Base-by-base conservation (phyloP, 2,797 vertebrate species). In the Sternotherus odoratus region DNA sequence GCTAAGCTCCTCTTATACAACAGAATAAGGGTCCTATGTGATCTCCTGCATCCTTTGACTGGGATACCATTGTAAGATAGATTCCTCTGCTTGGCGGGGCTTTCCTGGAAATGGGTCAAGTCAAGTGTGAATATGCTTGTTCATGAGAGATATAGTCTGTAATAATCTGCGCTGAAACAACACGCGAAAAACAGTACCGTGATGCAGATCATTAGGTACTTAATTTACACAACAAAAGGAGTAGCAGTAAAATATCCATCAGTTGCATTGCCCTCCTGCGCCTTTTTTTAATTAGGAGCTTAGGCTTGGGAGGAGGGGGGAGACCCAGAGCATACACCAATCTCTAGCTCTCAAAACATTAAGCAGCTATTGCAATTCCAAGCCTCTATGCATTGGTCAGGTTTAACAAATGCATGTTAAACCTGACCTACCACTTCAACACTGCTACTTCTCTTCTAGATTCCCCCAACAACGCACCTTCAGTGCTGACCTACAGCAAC, bases 211-310 rank as follows among this genome's bases (percentile, higher is more conserved):
- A 84, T 95, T 92, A 94, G 56, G 77, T 85, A 77, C 51, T 89
- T 94, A 92, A 92, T 97, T 97, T 93, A 83, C 46, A 94, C 93
- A 94, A 93, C 84, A 89, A 79, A 79, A 54, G 54, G 79, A 91
- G 93, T 69, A 87, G 80, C 77, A 92, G 92, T 85, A 94, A 95
- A 21, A 89, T 81, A 93, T 83, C 82, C 91, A 91, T 74, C 69
- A 95, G 84, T 84, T 94, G 66, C 51, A 66, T n/a, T 93, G 95
- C 86, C 80, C 39, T 88, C 88, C n/a, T 53, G 16, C 51, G 43
- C 78, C 5, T 56, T 13, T 53, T 80, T 96, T 89, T 89, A 69
- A 85, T 94, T 85, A 93, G 51, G 49, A 92, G 60, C 92, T 92
- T 92, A 94, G 91, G 85, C 93, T 88, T 91, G 92, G 84, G 5